Evolutionary conservation across 2,113 vertebrate species (phyloP).

Genomic region (Oncorhynchus nerka): DNA sequence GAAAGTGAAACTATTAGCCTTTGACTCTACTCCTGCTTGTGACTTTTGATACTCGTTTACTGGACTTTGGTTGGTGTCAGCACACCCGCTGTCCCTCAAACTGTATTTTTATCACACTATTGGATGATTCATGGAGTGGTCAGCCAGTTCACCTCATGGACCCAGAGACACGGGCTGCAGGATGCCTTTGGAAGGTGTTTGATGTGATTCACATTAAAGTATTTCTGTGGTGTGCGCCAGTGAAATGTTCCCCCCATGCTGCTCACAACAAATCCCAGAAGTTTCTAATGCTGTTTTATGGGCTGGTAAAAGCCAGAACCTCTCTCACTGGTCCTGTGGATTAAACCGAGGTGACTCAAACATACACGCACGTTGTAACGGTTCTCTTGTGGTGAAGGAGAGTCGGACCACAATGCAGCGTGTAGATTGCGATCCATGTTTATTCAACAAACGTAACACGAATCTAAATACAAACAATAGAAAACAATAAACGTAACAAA

Average conservation of each 20-base stretch:
- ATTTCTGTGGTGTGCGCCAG: not conserved
- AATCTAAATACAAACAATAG: too few relatives aligned
- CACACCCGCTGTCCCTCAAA: constrained; percentile 23
- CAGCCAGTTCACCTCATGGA: not conserved
- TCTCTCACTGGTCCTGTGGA: constrained; percentile 1
- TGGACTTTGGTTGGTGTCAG: not conserved
- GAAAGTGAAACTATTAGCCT: constrained; percentile 32
- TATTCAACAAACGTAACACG: too few relatives aligned
- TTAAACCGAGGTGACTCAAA: constrained; percentile 7
- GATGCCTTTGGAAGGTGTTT: constrained; percentile 31
- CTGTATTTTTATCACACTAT: constrained; percentile 48
- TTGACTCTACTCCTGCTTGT: constrained; percentile 23
- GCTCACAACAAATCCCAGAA: constrained; percentile 5
- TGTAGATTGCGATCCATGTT: too few relatives aligned
- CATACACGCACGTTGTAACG: too few relatives aligned
- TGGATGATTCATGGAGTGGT: constrained; percentile 43
- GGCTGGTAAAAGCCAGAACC: not conserved
- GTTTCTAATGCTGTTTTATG: constrained; percentile 1
- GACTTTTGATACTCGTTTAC: constrained; percentile 54
- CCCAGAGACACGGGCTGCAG: constrained; percentile 15
- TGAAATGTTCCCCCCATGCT: constrained; percentile 12
- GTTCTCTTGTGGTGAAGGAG: too few relatives aligned
- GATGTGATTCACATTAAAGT: constrained; percentile 24
- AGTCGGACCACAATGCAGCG: too few relatives aligned
- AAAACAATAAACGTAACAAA: too few relatives aligned